Evolutionary conservation across 2,113 vertebrate genomes (phyloP).

Genomic region (Alethe diademata): DNA sequence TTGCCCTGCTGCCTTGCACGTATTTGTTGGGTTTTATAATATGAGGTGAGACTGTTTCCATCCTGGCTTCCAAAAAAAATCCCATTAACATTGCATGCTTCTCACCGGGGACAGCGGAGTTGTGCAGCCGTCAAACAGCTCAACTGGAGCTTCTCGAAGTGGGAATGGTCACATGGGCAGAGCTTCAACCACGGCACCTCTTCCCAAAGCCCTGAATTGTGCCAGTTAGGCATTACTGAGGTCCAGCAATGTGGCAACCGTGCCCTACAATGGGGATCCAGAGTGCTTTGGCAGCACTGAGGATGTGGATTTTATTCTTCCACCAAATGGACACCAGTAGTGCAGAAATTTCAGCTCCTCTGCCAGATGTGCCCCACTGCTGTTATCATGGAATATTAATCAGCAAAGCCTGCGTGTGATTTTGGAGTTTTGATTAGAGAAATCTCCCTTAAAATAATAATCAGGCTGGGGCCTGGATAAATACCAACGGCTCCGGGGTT

Average conservation of each 20-base stretch:
- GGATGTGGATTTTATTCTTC: conserved; percentile 48
- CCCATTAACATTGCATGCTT: accelerated
- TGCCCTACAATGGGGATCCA: accelerated
- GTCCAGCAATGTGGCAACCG: accelerated
- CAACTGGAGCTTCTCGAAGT: neutral
- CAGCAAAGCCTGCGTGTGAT: conserved; percentile 76
- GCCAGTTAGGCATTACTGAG: neutral
- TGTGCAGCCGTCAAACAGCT: accelerated
- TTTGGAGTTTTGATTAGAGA: conserved; percentile 80
- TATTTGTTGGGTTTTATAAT: neutral
- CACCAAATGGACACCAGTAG: conserved; percentile 23
- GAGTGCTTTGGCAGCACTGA: accelerated
- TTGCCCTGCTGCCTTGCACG: neutral
- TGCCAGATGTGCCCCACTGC: conserved; percentile 75
- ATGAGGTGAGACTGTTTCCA: conserved; percentile 40
- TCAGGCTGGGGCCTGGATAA: conserved; percentile 71
- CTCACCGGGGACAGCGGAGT: accelerated
- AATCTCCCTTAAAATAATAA: conserved; percentile 81
- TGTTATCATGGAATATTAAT: conserved; percentile 80
- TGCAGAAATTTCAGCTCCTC: conserved; percentile 30
- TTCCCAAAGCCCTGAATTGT: neutral
- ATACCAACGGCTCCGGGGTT: conserved; percentile 57
- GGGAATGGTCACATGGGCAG: neutral
- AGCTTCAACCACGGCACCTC: accelerated
- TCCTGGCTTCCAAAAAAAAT: neutral